A percentile compares a stretch with the other conserved stretches of the same genome.
These are phyloP conservation scores for Aldabrachelys gigantea DNA, from an alignment of 2,113 vertebrate species.

Conservation along the genomic window DNA sequence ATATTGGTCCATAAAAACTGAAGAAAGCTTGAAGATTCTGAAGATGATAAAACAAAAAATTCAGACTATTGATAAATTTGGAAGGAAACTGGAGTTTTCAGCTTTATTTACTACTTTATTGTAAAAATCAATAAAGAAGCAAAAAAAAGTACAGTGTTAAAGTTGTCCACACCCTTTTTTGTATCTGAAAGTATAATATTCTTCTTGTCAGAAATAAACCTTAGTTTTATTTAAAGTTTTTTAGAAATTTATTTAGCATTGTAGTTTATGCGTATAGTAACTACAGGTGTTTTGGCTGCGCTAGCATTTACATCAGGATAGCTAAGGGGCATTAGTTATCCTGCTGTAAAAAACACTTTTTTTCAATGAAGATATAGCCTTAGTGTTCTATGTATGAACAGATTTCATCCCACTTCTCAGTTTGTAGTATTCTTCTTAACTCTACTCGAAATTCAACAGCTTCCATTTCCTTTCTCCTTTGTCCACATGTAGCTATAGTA, in stretches of 20 bases:
- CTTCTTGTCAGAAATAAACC: not conserved
- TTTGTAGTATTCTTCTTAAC: rapidly evolving
- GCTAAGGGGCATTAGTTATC: rapidly evolving
- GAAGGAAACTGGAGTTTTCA: not conserved
- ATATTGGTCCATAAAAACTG: not conserved
- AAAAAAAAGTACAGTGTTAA: not conserved
- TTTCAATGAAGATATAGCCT: not conserved
- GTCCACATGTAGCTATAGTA: not conserved
- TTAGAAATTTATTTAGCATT: not conserved
- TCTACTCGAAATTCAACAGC: not conserved
- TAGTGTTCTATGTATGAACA: not conserved
- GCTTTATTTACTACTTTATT: not conserved
- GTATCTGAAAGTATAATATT: not conserved
- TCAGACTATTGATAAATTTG: not conserved
- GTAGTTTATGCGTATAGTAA: not conserved
- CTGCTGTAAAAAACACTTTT: not conserved
- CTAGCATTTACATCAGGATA: not conserved
- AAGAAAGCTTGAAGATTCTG: not conserved
- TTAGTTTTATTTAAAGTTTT: not conserved
- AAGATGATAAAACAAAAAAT: not conserved
- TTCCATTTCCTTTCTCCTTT: not conserved
- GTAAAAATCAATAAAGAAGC: not conserved
- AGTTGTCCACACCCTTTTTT: rapidly evolving
- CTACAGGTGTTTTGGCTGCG: not conserved
- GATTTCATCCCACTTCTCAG: not conserved